Percentiles rank a stretch among this genome's conserved stretches.
Evolutionary conservation across 2,888 invertebrate genomes (phyloP).

Genomic region (Cheilosia pagana): DNA sequence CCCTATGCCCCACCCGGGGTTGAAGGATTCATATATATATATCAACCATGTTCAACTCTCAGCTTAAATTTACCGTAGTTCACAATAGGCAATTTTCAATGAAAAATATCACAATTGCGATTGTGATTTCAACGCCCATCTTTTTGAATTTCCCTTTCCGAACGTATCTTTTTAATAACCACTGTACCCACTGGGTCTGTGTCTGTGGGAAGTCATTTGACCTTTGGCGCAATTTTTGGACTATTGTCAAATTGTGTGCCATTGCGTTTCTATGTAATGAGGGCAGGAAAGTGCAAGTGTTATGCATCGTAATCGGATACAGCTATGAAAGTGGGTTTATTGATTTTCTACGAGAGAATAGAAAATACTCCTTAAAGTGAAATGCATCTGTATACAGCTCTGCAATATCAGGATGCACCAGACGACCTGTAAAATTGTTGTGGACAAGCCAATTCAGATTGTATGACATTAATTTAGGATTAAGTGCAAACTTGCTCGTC

Average conservation of each 20-base stretch:
- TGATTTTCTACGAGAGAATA: conserved; percentile 4
- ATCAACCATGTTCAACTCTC: too few relatives aligned
- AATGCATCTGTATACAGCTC: neutral
- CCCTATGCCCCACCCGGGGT: too few relatives aligned
- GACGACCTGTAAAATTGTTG: neutral
- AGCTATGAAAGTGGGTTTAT: conserved; percentile 8
- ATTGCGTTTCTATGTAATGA: conserved; percentile 6
- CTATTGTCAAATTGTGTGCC: conserved; percentile 19
- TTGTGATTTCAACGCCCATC: too few relatives aligned
- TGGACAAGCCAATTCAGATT: neutral
- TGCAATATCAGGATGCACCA: neutral
- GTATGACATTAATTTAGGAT: neutral
- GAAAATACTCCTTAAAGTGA: neutral
- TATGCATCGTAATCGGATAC: neutral
- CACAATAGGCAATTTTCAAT: too few relatives aligned
- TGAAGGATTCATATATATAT: too few relatives aligned
- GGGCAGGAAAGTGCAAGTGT: conserved; percentile 23
- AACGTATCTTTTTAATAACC: neutral
- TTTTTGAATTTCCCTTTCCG: neutral
- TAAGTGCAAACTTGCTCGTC: conserved; percentile 1
- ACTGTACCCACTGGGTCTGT: neutral
- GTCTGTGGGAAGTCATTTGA: neutral
- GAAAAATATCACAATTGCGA: too few relatives aligned
- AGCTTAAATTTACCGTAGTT: too few relatives aligned
- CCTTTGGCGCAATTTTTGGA: conserved; percentile 28